Conservation (phyloP, 2,888 invertebrate genomes). For the Oligia strigilis region DNA sequence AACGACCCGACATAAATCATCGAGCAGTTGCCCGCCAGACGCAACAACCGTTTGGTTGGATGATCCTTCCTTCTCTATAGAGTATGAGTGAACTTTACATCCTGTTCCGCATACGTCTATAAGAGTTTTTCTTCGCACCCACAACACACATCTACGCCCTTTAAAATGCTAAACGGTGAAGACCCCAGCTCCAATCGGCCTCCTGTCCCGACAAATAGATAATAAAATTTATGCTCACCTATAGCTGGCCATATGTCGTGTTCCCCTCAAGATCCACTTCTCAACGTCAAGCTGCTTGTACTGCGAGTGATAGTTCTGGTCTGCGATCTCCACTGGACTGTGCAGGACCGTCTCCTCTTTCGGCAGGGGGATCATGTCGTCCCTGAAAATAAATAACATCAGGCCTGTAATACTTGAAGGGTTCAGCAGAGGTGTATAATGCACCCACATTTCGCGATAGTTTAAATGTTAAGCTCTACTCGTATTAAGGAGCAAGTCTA, state of each 20-base stretch:
- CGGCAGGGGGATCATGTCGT: conserved; percentile 82
- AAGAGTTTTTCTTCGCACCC: no score
- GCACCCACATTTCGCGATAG: not conserved
- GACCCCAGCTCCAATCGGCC: no score
- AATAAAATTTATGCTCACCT: conserved; percentile 69
- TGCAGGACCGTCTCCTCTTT: conserved; percentile 82
- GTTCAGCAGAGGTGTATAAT: not conserved
- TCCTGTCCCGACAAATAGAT: not conserved
- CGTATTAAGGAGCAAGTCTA: not conserved
- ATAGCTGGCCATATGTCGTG: conserved; percentile 85
- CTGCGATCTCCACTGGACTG: conserved; percentile 84
- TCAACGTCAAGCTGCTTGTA: conserved; percentile 80
- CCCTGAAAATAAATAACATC: conserved; percentile 63
- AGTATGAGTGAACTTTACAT: no score
- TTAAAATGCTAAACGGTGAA: no score
- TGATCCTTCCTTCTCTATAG: no score
- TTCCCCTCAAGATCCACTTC: conserved; percentile 82
- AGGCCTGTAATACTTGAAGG: not conserved
- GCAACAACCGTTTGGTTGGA: no score
- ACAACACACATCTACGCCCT: no score
- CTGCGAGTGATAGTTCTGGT: conserved; percentile 83
- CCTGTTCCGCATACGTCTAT: no score
- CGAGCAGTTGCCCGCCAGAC: no score
- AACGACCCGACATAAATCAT: no score
- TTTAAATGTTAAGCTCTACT: not conserved